Conservation (phyloP, 2,113 vertebrate genomes). For the Oreamnos americanus region DNA sequence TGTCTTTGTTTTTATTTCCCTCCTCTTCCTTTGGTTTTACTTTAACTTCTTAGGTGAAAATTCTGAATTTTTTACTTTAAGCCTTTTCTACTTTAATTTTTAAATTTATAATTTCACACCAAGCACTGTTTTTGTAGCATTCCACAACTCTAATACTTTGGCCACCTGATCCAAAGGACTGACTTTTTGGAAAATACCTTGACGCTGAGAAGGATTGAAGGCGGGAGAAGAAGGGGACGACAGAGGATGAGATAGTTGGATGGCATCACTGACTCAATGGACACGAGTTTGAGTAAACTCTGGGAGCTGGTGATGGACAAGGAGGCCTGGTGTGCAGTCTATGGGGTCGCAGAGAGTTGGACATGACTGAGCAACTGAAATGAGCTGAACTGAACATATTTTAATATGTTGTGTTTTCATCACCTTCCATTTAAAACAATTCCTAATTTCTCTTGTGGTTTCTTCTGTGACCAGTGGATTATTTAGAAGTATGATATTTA, state of each 20-base stretch:
- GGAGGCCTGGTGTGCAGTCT: background rate
- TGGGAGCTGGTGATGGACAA: background rate
- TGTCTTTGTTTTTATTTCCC: background rate
- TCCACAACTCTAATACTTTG: background rate
- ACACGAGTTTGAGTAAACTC: background rate
- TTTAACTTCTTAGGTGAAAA: background rate
- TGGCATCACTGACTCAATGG: background rate
- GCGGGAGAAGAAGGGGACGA: rapidly evolving
- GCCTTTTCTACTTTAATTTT: background rate
- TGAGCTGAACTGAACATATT: background rate
- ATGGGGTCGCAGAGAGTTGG: background rate
- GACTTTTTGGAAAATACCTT: background rate
- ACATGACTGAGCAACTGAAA: background rate
- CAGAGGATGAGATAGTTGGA: background rate
- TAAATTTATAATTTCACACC: background rate
- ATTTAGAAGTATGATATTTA: background rate
- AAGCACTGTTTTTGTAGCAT: background rate
- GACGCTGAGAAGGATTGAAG: background rate
- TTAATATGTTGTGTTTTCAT: background rate
- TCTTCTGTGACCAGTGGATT: background rate
- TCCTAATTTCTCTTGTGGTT: background rate
- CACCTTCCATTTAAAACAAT: background rate
- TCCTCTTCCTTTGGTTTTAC: background rate
- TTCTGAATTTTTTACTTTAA: background rate
- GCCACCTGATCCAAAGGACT: background rate